These are phyloP conservation scores for Vanacampus margaritifer DNA, from an alignment of 2,113 vertebrate species.

Conservation along the genomic window DNA sequence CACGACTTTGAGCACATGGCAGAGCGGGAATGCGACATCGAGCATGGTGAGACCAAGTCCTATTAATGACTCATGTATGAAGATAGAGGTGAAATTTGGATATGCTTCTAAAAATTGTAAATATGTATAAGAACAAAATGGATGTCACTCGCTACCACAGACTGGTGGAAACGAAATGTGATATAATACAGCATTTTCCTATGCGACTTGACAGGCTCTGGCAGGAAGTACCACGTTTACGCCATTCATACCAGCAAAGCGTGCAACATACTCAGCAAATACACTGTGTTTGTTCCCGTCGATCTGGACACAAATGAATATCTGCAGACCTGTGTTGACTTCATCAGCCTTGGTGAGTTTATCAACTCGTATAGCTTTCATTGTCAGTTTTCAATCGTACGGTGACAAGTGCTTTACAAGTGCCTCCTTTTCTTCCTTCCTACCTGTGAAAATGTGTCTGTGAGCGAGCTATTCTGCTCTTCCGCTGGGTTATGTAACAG, in stretches of 20 bases:
- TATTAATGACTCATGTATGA: background rate
- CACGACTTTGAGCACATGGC: constrained; percentile 90
- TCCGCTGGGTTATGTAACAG: too few relatives aligned
- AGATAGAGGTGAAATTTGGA: too few relatives aligned
- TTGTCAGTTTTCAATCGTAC: background rate
- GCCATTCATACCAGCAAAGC: constrained; percentile 90
- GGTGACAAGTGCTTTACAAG: too few relatives aligned
- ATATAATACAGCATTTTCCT: background rate
- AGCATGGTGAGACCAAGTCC: constrained; percentile 76
- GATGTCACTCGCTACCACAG: background rate
- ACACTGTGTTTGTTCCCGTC: constrained; percentile 83
- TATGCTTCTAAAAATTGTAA: too few relatives aligned
- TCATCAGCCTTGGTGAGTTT: constrained; percentile 76
- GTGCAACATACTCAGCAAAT: constrained; percentile 92
- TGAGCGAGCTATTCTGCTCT: too few relatives aligned
- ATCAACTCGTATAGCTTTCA: background rate
- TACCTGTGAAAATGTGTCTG: too few relatives aligned
- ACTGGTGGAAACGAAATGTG: background rate
- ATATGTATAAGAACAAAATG: background rate
- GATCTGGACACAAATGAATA: constrained; percentile 85
- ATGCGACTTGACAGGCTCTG: constrained; percentile 72
- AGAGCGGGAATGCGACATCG: constrained; percentile 84
- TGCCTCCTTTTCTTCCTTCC: too few relatives aligned
- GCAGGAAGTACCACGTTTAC: constrained; percentile 81
- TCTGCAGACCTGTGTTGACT: constrained; percentile 79